These are phyloP conservation scores for Trachymyrmex septentrionalis DNA, from an alignment of 1,140 invertebrate genomes.

Conservation along the genomic window DNA sequence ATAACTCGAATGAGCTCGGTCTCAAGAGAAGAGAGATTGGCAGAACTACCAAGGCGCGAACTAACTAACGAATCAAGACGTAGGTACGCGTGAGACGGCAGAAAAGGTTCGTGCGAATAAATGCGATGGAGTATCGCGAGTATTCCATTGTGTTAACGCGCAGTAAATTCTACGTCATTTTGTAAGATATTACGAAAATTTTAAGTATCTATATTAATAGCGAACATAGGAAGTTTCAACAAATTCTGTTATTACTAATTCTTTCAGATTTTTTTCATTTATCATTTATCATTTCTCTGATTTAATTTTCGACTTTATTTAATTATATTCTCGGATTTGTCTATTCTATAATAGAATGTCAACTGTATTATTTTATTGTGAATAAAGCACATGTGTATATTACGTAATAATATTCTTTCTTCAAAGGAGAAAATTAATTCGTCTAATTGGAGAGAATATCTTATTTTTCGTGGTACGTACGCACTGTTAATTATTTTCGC, in stretches of 20 bases:
- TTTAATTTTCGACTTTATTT: background rate
- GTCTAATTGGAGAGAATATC: slow-evolving; percentile 7
- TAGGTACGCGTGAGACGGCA: background rate
- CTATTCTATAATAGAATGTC: background rate
- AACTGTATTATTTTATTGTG: background rate
- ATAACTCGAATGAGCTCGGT: slow-evolving; percentile 63
- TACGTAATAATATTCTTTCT: background rate
- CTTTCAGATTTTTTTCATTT: background rate
- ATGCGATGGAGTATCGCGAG: background rate
- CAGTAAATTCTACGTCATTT: background rate
- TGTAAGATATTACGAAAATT: background rate
- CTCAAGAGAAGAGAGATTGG: slow-evolving; percentile 39
- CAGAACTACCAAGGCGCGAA: background rate
- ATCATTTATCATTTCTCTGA: background rate
- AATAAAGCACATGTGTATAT: background rate
- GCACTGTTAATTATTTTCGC: slow-evolving; percentile 28
- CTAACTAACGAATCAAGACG: slow-evolving; percentile 35
- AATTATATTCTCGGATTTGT: slow-evolving; percentile 20
- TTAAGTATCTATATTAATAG: background rate
- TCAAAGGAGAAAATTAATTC: background rate
- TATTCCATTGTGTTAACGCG: background rate
- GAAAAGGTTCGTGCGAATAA: slow-evolving; percentile 6
- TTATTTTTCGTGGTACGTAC: background rate
- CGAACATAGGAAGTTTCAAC: no score
- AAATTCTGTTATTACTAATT: background rate